Percentiles rank a stretch among this genome's conserved stretches.
These are phyloP conservation scores for Axinella damicornis DNA, from an alignment of 37 sponge, comb jelly and placozoan genomes.

Conservation along the genomic window DNA sequence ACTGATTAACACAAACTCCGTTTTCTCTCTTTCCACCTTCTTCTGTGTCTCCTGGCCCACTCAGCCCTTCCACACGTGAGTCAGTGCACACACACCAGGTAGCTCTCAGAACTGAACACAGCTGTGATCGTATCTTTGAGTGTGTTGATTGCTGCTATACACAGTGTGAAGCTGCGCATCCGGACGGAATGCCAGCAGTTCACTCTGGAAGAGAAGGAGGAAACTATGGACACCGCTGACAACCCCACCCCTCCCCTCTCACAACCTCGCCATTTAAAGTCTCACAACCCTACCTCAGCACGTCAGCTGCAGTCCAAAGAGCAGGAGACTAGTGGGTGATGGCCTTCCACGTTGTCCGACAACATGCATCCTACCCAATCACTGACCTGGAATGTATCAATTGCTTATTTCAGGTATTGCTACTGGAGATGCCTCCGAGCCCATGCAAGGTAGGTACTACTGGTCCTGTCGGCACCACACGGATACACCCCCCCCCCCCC, in stretches of 20 bases:
- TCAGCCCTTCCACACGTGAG: conserved; percentile 49
- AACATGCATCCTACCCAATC: background rate
- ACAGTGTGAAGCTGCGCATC: conserved; percentile 85
- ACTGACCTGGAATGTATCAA: background rate
- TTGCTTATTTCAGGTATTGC: background rate
- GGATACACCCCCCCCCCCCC: too few relatives aligned
- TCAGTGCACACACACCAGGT: too few relatives aligned
- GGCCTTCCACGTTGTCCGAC: too few relatives aligned
- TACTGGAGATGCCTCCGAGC: background rate
- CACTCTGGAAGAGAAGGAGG: conserved; percentile 37
- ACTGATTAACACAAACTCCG: too few relatives aligned
- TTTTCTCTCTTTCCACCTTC: too few relatives aligned
- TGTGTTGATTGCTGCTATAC: background rate
- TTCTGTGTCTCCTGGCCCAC: background rate
- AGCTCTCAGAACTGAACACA: too few relatives aligned
- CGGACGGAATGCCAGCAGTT: conserved; percentile 74
- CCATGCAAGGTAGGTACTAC: too few relatives aligned
- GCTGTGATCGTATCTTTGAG: too few relatives aligned
- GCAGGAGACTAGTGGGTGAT: background rate
- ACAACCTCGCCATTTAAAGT: background rate
- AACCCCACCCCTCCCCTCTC: background rate
- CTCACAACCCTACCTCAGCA: background rate
- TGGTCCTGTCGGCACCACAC: too few relatives aligned
- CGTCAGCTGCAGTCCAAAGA: background rate
- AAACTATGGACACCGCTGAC: background rate